A percentile compares a stretch with the other conserved stretches of the same genome.
phyloP scores from a whole-genome alignment of 2,888 invertebrate species.

The Coelopa pilipes region DNA sequence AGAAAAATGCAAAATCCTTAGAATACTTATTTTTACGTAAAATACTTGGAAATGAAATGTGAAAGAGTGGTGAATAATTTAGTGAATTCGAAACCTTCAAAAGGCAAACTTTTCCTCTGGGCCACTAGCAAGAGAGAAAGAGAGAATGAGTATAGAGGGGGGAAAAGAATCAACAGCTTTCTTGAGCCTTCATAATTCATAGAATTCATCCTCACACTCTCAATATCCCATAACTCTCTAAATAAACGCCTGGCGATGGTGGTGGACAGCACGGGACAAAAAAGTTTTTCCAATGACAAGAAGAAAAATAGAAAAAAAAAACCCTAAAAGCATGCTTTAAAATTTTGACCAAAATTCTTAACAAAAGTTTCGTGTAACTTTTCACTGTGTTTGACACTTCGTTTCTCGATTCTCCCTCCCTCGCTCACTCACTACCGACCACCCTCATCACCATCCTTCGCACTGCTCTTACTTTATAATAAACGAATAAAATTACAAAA shows the following conservation, averaged over 20 bases:
- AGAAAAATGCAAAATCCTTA: not conserved
- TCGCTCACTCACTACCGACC: no score
- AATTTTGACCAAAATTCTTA: not conserved
- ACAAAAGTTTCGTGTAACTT: not conserved
- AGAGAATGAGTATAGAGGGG: no score
- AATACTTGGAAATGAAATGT: no score
- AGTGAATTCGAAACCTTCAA: no score
- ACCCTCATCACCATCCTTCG: no score
- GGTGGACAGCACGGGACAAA: not conserved
- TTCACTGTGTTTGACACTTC: slow-evolving; percentile 2
- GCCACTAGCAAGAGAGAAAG: no score
- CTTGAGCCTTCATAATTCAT: no score
- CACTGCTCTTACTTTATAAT: not conserved
- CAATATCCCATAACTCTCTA: not conserved
- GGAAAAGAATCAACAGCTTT: no score
- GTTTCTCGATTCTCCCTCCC: not conserved
- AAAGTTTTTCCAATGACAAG: not conserved
- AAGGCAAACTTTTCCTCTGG: no score
- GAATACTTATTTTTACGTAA: no score
- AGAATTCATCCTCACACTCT: no score
- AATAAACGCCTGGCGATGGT: not conserved
- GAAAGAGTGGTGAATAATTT: no score
- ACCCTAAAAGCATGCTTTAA: not conserved
- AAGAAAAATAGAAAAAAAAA: not conserved
- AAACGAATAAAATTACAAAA: not conserved